A percentile compares a stretch with the other conserved stretches of the same genome.
These are phyloP conservation scores for Thereva nobilitata DNA, from an alignment of 2,888 invertebrate genomes.

Conservation along the genomic window DNA sequence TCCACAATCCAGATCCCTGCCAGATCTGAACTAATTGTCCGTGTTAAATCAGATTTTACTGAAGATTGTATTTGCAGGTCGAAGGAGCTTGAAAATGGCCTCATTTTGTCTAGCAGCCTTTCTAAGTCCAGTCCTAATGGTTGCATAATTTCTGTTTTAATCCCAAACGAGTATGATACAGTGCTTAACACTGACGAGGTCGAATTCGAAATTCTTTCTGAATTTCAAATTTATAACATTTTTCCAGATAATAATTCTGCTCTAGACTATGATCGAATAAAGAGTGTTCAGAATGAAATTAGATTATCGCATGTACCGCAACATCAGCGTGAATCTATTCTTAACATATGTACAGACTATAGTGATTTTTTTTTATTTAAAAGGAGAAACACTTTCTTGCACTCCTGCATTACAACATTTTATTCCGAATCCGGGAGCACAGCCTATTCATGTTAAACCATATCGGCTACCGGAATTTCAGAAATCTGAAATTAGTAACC, in stretches of 20 bases:
- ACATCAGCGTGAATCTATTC: constrained; percentile 46
- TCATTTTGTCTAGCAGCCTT: constrained; percentile 3
- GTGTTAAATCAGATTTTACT: constrained; percentile 2
- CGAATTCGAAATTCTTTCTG: not conserved
- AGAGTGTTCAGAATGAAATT: constrained; percentile 23
- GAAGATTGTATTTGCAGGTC: constrained; percentile 2
- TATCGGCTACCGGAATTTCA: constrained; percentile 27
- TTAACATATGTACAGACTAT: constrained; percentile 45
- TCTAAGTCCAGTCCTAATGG: not conserved
- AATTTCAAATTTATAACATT: constrained; percentile 19
- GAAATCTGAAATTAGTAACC: constrained; percentile 35
- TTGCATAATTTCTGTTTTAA: constrained; percentile 13
- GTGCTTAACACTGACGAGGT: constrained; percentile 5
- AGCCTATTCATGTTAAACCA: constrained; percentile 8
- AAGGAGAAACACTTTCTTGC: constrained; percentile 11
- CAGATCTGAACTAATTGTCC: constrained; percentile 2
- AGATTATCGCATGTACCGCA: constrained; percentile 43
- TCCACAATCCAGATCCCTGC: not conserved
- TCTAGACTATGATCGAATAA: constrained; percentile 4
- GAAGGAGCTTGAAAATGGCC: constrained; percentile 4
- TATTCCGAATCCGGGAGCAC: not conserved
- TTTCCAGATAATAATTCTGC: not conserved
- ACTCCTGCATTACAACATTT: constrained; percentile 7
- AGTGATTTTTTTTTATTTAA: constrained; percentile 47
- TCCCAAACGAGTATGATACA: constrained; percentile 3